Conservation (phyloP, 2,113 vertebrate species). For the Dicrurus megarhynchus region DNA sequence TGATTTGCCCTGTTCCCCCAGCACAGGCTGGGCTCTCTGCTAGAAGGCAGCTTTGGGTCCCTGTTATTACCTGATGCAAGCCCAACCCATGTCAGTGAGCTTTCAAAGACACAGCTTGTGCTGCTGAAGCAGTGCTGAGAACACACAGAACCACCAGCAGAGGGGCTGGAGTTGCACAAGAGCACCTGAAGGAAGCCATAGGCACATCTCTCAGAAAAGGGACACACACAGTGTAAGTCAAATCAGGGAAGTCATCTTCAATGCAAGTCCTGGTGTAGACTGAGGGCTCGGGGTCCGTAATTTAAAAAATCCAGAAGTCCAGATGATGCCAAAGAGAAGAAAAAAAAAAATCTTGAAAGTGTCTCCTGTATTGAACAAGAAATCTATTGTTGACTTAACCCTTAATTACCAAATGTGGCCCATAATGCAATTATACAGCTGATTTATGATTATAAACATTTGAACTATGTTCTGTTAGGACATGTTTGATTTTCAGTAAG, state of each 20-base stretch:
- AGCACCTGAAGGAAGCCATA: neutral
- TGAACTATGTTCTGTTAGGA: slow-evolving; percentile 33
- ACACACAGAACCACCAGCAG: neutral
- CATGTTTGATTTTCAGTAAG: slow-evolving; percentile 54
- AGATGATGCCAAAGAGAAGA: neutral
- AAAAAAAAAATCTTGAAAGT: neutral
- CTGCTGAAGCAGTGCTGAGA: neutral
- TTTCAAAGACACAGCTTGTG: rapidly evolving
- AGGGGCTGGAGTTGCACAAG: neutral
- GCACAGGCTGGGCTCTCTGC: neutral
- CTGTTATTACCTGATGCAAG: no score
- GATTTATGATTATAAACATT: neutral
- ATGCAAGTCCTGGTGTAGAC: rapidly evolving
- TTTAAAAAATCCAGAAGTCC: neutral
- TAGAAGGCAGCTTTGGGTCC: neutral
- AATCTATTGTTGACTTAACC: neutral
- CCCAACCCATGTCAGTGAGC: neutral
- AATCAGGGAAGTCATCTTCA: neutral
- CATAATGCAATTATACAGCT: neutral
- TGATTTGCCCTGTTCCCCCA: neutral
- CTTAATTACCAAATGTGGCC: neutral
- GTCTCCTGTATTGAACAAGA: neutral
- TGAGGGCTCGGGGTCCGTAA: rapidly evolving
- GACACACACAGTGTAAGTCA: rapidly evolving
- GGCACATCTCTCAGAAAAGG: neutral